Percentiles rank a stretch among this genome's conserved stretches.
phyloP scores from a whole-genome alignment of 2,888 invertebrate genomes.

The Dasysyrphus albostriatus region DNA sequence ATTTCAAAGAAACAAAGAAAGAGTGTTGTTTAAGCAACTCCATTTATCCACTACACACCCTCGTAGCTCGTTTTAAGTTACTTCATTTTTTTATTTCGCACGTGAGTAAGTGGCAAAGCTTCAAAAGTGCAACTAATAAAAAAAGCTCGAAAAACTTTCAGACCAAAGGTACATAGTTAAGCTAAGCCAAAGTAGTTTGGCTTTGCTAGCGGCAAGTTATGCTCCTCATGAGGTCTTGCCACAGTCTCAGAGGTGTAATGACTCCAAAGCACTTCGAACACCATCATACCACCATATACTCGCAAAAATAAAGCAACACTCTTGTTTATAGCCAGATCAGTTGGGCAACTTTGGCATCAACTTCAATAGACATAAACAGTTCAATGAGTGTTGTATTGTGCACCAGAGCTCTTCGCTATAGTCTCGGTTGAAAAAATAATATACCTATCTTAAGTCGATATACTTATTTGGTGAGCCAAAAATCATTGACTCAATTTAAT shows the following conservation, averaged over 20 bases:
- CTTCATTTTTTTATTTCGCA: neutral
- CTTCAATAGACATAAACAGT: conserved; percentile 66
- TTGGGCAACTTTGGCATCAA: conserved; percentile 66
- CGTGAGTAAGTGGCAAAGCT: conserved; percentile 36
- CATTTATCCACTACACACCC: conserved; percentile 37
- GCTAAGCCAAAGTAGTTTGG: neutral
- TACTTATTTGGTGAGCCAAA: conserved; percentile 6
- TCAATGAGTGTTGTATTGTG: conserved; percentile 62
- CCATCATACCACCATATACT: conserved; percentile 16
- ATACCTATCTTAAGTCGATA: neutral
- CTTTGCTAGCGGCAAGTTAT: conserved; percentile 43
- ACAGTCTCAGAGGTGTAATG: conserved; percentile 49
- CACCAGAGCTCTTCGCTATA: conserved; percentile 49
- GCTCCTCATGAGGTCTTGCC: conserved; percentile 53
- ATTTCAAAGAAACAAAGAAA: conserved; percentile 28
- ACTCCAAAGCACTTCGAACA: conserved; percentile 54
- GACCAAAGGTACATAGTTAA: conserved; percentile 4
- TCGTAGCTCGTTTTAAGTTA: conserved; percentile 32
- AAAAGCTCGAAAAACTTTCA: conserved; percentile 49
- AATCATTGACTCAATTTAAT: conserved; percentile 42
- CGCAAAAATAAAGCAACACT: conserved; percentile 46
- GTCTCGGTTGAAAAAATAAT: neutral
- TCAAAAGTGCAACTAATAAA: conserved; percentile 54
- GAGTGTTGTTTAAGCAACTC: conserved; percentile 24
- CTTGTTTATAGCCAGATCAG: conserved; percentile 44